Evolutionary conservation across 2,797 vertebrate genomes (phyloP).

Genomic region (Xerus rutilus): DNA sequence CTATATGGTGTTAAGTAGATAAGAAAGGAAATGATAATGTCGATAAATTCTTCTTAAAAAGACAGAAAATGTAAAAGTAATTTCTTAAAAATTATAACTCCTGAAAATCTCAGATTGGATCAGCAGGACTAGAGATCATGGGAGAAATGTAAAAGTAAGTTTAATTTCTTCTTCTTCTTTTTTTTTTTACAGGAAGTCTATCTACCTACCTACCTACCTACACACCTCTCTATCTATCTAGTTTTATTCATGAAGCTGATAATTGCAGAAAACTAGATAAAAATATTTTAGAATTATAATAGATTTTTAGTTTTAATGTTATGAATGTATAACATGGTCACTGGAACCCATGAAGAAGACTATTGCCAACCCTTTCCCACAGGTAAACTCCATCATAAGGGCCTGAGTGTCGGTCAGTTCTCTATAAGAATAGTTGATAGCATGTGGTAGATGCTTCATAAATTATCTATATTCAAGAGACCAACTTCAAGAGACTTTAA

Average conservation of each 20-base stretch:
- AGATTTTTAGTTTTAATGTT: constrained; percentile 1
- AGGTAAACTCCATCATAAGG: neutral
- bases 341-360: neutral
- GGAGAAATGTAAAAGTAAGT: neutral
- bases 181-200: neutral
- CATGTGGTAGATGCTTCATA: neutral
- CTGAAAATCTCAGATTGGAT: constrained; percentile 9
- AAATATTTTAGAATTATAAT: constrained; percentile 13
- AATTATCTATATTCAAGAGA: neutral
- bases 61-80: constrained; percentile 10
- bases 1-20: neutral
- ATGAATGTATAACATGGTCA: neutral
- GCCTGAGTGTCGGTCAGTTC: neutral
- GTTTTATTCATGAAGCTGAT: constrained; percentile 26
- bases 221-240: neutral
- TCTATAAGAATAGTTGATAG: neutral
- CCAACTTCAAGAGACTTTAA: neutral
- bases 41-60: constrained; percentile 8
- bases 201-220: no score
- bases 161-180: neutral
- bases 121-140: constrained; percentile 15
- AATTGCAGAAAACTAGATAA: neutral
- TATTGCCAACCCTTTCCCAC: neutral
- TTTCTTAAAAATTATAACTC: neutral
- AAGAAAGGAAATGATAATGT: neutral